Conservation (phyloP, 2,113 vertebrate genomes). For the Pandion haliaetus region DNA sequence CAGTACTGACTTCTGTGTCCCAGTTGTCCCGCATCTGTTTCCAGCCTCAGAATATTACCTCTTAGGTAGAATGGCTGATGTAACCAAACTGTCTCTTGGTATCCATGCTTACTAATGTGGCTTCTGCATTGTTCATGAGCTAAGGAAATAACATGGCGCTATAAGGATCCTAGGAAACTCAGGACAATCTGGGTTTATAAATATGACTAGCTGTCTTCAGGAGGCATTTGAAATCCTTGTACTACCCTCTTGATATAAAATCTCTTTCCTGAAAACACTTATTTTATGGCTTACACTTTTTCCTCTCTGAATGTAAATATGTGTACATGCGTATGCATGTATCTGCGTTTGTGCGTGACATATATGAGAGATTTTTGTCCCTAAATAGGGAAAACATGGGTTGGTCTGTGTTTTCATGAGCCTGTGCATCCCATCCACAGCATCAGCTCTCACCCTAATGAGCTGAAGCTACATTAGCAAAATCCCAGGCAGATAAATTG, state of each 20-base stretch:
- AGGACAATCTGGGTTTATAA: neutral
- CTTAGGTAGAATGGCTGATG: neutral
- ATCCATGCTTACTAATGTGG: neutral
- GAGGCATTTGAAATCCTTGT: neutral
- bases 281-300: neutral
- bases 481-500: constrained; percentile 74
- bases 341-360: neutral
- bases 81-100: neutral
- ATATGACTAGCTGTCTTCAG: neutral
- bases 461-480: constrained; percentile 69
- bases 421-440: neutral
- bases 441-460: constrained; percentile 62
- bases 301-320: neutral
- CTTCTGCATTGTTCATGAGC: neutral
- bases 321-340: neutral
- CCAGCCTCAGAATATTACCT: neutral
- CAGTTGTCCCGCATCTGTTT: neutral
- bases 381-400: neutral
- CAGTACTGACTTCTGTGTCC: neutral
- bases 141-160: neutral
- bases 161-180: neutral
- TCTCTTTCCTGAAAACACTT: neutral
- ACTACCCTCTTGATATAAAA: neutral
- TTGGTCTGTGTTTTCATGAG: neutral
- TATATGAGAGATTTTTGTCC: neutral